phyloP scores from a whole-genome alignment of 1,140 invertebrate genomes.

The Brachionus rubens region DNA sequence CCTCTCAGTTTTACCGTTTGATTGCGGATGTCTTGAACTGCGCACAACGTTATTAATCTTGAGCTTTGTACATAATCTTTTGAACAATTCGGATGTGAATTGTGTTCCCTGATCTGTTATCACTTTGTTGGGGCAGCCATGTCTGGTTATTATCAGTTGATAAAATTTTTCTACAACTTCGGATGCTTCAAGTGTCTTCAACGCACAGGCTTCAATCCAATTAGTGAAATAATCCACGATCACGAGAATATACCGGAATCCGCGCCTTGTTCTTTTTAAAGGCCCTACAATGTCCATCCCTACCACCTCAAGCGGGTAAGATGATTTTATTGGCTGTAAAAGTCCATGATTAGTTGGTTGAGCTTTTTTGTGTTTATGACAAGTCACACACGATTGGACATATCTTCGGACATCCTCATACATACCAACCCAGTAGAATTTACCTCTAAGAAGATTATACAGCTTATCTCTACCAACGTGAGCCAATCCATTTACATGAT shows the following conservation, averaged over 20 bases:
- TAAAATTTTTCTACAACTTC: constrained; percentile 54
- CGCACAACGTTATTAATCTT: no score
- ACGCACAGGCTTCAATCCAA: constrained; percentile 54
- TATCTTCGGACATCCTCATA: not conserved
- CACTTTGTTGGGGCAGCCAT: constrained; percentile 47
- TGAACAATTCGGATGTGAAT: not conserved
- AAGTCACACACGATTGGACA: not conserved
- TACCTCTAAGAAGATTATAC: not conserved
- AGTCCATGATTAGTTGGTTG: not conserved
- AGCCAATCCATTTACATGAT: not conserved
- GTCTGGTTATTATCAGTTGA: constrained; percentile 51
- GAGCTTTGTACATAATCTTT: not conserved
- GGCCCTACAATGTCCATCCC: constrained; percentile 49
- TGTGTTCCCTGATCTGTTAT: constrained; percentile 15
- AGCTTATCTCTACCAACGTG: not conserved
- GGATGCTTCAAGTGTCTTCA: constrained; percentile 56
- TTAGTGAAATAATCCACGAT: constrained; percentile 58
- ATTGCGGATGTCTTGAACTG: constrained; percentile 49
- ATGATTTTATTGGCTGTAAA: not conserved
- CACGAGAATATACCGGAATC: constrained; percentile 55
- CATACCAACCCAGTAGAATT: not conserved
- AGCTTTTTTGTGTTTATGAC: not conserved
- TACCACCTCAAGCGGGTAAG: not conserved
- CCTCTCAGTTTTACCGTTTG: constrained; percentile 49
- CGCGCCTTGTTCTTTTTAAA: constrained; percentile 47